These are phyloP conservation scores for Australoheros facetus DNA, from an alignment of 2,797 vertebrate genomes.

Conservation along the genomic window DNA sequence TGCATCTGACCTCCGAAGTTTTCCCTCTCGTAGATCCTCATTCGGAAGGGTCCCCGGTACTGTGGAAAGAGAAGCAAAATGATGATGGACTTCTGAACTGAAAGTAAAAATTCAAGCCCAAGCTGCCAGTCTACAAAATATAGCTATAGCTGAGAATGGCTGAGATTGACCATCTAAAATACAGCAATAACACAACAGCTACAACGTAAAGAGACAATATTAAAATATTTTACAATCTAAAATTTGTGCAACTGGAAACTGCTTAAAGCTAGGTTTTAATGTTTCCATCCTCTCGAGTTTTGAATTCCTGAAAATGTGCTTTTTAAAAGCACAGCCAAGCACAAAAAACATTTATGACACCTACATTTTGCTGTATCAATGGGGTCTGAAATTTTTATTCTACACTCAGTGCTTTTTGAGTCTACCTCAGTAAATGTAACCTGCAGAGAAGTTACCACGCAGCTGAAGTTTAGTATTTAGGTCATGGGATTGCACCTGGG, in stretches of 20 bases:
- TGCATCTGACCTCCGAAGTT: constrained; percentile 71
- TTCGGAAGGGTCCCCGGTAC: constrained; percentile 72
- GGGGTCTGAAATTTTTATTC: not conserved
- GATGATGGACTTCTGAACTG: not conserved
- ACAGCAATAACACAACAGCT: no score
- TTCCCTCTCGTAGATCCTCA: constrained; percentile 73
- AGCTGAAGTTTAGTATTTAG: no score
- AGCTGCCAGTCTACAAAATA: rapidly evolving
- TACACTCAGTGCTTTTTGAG: not conserved
- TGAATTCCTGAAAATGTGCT: no score
- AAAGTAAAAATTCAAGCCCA: not conserved
- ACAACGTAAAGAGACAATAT: not conserved
- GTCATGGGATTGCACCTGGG: no score
- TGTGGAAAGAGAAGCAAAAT: constrained; percentile 13
- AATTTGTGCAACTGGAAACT: not conserved
- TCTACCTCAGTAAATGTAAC: no score
- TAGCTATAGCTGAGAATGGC: not conserved
- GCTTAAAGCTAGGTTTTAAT: not conserved
- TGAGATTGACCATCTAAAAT: no score
- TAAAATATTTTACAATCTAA: not conserved
- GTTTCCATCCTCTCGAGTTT: not conserved
- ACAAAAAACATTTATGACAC: not conserved
- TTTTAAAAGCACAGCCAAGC: no score
- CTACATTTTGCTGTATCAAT: rapidly evolving
- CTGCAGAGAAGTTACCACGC: no score